phyloP scores from a whole-genome alignment of 37 sponge, comb jelly and placozoan species.

The Chondrilla cf. caribensis region DNA sequence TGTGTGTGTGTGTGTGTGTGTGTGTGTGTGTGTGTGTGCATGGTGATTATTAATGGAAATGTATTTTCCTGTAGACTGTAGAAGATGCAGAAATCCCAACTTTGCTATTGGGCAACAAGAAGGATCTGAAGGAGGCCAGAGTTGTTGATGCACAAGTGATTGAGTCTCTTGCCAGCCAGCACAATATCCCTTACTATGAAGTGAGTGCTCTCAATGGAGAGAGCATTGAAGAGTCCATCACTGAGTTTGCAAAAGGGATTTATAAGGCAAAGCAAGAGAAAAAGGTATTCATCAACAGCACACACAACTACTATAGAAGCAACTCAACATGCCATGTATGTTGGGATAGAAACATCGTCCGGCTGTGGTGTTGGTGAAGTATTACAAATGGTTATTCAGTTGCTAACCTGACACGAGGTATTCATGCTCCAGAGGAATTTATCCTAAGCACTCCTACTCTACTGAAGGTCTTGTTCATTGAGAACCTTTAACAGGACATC shows the following conservation, averaged over 20 bases:
- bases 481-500: no score
- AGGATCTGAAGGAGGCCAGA: constrained; percentile 11
- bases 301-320: no score
- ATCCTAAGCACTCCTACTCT: no score
- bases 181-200: constrained; percentile 10
- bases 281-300: no score
- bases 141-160: not conserved
- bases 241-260: not conserved
- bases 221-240: constrained; percentile 6
- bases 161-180: not conserved
- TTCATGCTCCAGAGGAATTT: no score
- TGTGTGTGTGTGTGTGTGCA: not conserved
- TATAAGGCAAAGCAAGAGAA: not conserved
- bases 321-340: no score
- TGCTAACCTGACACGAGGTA: no score
- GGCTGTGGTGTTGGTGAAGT: no score
- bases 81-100: constrained; percentile 1
- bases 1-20: constrained; percentile 2
- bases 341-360: no score
- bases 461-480: no score
- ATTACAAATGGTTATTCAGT: no score
- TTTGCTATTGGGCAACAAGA: constrained; percentile 6
- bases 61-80: constrained; percentile 6
- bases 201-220: constrained; percentile 7
- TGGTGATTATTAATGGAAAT: not conserved